Evolutionary conservation across 2,113 vertebrate genomes (phyloP).

Genomic region (Pygoscelis antarcticus): DNA sequence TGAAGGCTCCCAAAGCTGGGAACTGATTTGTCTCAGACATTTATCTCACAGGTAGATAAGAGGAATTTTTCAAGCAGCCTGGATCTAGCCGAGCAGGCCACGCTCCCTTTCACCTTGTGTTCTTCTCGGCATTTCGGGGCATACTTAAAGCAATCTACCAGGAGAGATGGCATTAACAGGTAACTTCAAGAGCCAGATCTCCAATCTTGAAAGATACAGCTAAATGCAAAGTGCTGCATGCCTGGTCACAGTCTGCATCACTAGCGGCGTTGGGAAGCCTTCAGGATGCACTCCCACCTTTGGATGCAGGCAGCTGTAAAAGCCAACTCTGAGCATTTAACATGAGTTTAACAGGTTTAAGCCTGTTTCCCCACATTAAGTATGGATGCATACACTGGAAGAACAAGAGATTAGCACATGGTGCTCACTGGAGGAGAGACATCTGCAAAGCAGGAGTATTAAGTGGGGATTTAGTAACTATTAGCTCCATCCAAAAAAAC

Average conservation of each 20-base stretch:
- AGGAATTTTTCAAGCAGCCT: not conserved
- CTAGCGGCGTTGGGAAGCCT: not conserved
- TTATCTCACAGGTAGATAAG: not conserved
- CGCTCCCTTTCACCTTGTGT: accelerated
- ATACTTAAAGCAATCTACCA: not conserved
- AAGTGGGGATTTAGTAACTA: not conserved
- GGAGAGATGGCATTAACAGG: not conserved
- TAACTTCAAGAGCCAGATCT: not conserved
- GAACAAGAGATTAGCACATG: slow-evolving; percentile 33
- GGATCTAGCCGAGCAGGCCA: not conserved
- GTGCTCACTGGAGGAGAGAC: slow-evolving; percentile 37
- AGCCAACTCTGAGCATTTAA: not conserved
- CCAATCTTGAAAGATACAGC: not conserved
- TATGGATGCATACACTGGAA: slow-evolving; percentile 52
- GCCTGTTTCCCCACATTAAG: slow-evolving; percentile 60
- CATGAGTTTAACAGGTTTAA: slow-evolving; percentile 49
- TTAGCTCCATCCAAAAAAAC: not conserved
- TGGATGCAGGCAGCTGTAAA: not conserved
- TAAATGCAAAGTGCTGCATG: not conserved
- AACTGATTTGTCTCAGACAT: not conserved
- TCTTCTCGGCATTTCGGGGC: accelerated
- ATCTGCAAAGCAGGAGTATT: not conserved
- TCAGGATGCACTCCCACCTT: slow-evolving; percentile 9
- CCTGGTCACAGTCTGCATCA: not conserved
- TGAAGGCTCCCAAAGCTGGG: not conserved